Evolutionary conservation across 1,140 invertebrate genomes (phyloP).

Genomic region (Ostrea edulis): DNA sequence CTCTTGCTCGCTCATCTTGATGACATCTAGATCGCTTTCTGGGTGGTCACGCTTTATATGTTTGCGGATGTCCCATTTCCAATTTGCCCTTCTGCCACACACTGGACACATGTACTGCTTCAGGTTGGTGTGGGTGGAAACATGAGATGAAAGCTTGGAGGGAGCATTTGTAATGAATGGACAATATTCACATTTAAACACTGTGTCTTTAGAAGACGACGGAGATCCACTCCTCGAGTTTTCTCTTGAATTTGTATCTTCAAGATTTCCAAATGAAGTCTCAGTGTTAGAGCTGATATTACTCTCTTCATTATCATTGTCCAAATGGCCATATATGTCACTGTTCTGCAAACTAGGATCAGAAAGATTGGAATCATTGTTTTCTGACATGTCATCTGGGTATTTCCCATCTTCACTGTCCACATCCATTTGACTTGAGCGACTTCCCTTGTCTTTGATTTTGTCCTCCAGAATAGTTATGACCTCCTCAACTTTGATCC

Average conservation of each 20-base stretch:
- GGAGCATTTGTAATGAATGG: slow-evolving; percentile 71
- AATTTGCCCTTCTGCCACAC: slow-evolving; percentile 76
- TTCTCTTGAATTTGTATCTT: slow-evolving; percentile 42
- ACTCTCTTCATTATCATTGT: slow-evolving; percentile 37
- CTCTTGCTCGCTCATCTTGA: slow-evolving; percentile 73
- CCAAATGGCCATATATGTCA: slow-evolving; percentile 41
- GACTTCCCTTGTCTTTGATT: slow-evolving; percentile 9
- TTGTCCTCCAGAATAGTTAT: slow-evolving; percentile 56
- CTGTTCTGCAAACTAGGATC: not conserved
- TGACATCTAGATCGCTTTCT: slow-evolving; percentile 68
- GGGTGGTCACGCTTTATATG: slow-evolving; percentile 76
- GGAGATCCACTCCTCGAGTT: slow-evolving; percentile 44
- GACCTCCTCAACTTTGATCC: slow-evolving; percentile 58
- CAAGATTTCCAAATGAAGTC: slow-evolving; percentile 37
- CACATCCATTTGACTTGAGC: not conserved
- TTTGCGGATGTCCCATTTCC: slow-evolving; percentile 79
- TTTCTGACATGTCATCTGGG: not conserved
- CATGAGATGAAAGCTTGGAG: slow-evolving; percentile 75
- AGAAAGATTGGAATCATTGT: slow-evolving; percentile 23
- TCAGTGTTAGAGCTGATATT: not conserved
- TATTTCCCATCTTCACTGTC: slow-evolving; percentile 5
- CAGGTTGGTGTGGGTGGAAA: slow-evolving; percentile 75
- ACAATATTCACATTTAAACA: slow-evolving; percentile 74
- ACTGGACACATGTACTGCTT: slow-evolving; percentile 77
- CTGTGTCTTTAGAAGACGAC: slow-evolving; percentile 36